A percentile compares a stretch with the other conserved stretches of the same genome.
These are phyloP conservation scores for Isotomurus palustris DNA, from an alignment of 2,888 invertebrate genomes.

Conservation along the genomic window DNA sequence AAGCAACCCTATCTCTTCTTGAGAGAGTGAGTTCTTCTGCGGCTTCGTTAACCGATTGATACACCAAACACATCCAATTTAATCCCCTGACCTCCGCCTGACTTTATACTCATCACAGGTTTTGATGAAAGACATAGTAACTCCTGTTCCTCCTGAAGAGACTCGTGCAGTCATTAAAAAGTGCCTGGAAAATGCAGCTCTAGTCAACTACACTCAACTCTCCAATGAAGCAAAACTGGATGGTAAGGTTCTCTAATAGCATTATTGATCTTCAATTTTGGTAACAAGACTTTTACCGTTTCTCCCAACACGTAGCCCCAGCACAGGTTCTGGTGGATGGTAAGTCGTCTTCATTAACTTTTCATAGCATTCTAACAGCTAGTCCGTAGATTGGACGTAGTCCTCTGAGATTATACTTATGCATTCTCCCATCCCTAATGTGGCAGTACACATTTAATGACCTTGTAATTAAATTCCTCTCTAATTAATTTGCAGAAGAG, in stretches of 20 bases:
- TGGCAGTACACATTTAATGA: no score
- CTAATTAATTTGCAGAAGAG: constrained; percentile 60
- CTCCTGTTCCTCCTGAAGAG: constrained; percentile 92
- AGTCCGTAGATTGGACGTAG: no score
- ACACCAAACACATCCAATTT: not conserved
- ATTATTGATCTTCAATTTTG: no score
- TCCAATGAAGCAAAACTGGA: constrained; percentile 97
- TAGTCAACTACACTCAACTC: constrained; percentile 92
- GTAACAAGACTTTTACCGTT: no score
- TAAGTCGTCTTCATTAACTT: not conserved
- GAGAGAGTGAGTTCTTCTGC: constrained; percentile 64
- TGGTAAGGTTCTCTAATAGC: constrained; percentile 64
- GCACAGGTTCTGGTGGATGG: not conserved
- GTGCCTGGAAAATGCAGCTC: constrained; percentile 93
- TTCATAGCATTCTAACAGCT: no score
- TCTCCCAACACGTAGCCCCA: not conserved
- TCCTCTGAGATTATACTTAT: no score
- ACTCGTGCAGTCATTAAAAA: constrained; percentile 94
- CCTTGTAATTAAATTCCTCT: no score
- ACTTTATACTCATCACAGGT: constrained; percentile 56
- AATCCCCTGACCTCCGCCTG: not conserved
- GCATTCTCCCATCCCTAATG: no score
- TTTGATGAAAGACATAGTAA: constrained; percentile 97
- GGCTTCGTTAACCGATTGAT: not conserved
- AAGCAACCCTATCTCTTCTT: constrained; percentile 89